A percentile compares a stretch with the other conserved stretches of the same genome.
phyloP scores from a whole-genome alignment of 2,113 vertebrate species.

The Vidua macroura region DNA sequence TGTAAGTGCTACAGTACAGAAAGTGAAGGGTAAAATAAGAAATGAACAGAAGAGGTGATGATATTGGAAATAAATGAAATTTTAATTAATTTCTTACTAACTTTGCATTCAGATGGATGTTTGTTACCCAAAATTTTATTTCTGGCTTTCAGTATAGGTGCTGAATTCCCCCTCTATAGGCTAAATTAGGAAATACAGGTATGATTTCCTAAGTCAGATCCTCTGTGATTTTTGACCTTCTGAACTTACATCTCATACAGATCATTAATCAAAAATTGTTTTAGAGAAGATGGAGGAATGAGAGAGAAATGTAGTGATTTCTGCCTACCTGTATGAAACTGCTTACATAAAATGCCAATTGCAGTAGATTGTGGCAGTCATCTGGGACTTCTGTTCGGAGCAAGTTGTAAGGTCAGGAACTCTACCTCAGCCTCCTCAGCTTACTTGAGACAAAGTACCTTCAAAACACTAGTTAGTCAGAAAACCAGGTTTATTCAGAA shows the following conservation, averaged over 20 bases:
- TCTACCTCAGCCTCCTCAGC: background rate
- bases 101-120: background rate
- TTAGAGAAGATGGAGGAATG: background rate
- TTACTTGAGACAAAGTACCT: background rate
- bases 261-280: background rate
- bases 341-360: background rate
- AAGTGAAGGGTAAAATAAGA: background rate
- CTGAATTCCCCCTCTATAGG: background rate
- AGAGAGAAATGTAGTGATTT: background rate
- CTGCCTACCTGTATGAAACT: background rate
- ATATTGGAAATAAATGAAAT: background rate
- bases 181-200: background rate
- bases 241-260: background rate
- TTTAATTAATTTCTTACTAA: background rate
- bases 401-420: background rate
- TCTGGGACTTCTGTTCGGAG: background rate
- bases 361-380: background rate
- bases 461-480: background rate
- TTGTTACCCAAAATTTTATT: background rate
- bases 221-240: background rate
- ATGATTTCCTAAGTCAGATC: background rate
- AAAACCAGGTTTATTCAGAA: background rate
- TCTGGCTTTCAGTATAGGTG: background rate
- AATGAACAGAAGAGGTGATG: background rate
- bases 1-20: background rate